Base-by-base conservation (phyloP, 2,113 vertebrate species). In the Gambusia holbrooki region DNA sequence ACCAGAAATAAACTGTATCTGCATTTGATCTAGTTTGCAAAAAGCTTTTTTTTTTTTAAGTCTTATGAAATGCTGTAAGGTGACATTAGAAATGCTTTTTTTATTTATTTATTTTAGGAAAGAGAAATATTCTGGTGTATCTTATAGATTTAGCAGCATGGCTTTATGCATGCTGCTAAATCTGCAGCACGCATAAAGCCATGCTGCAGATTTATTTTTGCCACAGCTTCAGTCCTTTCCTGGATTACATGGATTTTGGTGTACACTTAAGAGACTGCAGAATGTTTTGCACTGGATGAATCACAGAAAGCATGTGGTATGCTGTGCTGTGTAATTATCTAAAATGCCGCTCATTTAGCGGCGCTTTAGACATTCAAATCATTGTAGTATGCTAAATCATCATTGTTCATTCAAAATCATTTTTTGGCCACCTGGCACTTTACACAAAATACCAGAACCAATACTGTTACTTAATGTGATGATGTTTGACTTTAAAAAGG, bases 191-290 rank as follows among this genome's bases (percentile, higher is more conserved):
- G n/a, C n/a, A n/a, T n/a, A n/a, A n/a, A n/a, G n/a, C n/a, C n/a
- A n/a, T n/a, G n/a, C n/a, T n/a, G n/a, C n/a, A n/a, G n/a, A 48
- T 1, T 33, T 64, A 17, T 10, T 32, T 33, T 64, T 33, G 5
- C 29, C 25, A 1, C 5, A 33, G 25, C 51, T n/a, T 63, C 62
- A 54, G 63, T 71, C 60, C 40, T 61, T 40, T 61, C 62, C 51
- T 71, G 27, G 54, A 25, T 71, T 48, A 60, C 48, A 63, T 71
- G 62, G 33, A 77, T 70, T 70, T 30, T 3, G 10, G 48, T 60
- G 17, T 48, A 33, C 51, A 3, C 22, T 10, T 58, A 25, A n/a
- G 25, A 22, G 27, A 33, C 51, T 65, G 64, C n/a, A 60, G 62
- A 65, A 35, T 42, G 54, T 19, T 6, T 48, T 45, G 27, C 42